phyloP scores from a whole-genome alignment of 2,797 vertebrate genomes.

The Oryzias sinensis region DNA sequence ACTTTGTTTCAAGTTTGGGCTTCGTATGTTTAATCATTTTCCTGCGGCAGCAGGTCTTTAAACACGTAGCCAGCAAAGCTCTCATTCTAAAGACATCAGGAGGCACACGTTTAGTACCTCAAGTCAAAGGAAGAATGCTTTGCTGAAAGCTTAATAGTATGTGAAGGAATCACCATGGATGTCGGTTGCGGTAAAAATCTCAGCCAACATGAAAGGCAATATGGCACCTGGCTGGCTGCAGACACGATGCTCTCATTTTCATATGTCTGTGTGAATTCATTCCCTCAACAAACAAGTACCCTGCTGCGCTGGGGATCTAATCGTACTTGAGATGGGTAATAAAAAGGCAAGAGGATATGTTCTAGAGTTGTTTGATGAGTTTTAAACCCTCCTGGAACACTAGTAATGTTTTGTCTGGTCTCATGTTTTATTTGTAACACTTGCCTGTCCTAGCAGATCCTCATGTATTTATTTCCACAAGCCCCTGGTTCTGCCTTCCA shows the following conservation, averaged over 20 bases:
- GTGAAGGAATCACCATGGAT: constrained; percentile 36
- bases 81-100: constrained; percentile 48
- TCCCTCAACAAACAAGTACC: constrained; percentile 18
- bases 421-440: neutral
- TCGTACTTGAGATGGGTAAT: constrained; percentile 7
- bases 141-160: constrained; percentile 32
- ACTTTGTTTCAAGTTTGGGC: constrained; percentile 3
- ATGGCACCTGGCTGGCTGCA: constrained; percentile 19
- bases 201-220: constrained; percentile 24
- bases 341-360: neutral
- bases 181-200: constrained; percentile 37
- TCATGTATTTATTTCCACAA: no score
- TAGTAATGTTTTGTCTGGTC: neutral
- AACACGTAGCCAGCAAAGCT: constrained; percentile 17
- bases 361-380: neutral
- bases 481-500: no score
- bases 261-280: constrained; percentile 13
- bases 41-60: constrained; percentile 6
- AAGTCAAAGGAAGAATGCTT: constrained; percentile 19
- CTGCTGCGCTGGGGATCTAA: constrained; percentile 9
- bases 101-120: constrained; percentile 16
- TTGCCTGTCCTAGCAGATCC: no score
- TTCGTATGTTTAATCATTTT: constrained; percentile 17
- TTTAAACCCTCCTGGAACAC: neutral
- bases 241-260: constrained; percentile 26